A percentile compares a stretch with the other conserved stretches of the same genome.
Conservation (phyloP, 2,888 invertebrate species). For the Himalopsyche kuldschensis region DNA sequence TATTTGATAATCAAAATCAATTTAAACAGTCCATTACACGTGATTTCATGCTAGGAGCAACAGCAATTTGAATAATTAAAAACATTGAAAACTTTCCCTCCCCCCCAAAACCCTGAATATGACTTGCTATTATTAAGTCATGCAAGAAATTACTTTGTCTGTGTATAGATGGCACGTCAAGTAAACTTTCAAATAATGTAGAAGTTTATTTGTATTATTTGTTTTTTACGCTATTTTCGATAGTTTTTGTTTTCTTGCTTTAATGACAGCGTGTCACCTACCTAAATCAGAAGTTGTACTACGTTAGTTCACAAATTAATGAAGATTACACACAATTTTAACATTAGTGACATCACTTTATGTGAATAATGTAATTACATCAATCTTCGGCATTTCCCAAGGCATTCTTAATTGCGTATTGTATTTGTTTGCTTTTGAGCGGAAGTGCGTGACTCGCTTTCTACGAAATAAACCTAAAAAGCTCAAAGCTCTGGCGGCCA, state of each 20-base stretch:
- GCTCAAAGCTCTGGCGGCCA: not conserved
- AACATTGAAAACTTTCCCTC: no score
- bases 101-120: no score
- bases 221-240: not conserved
- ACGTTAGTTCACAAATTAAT: not conserved
- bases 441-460: conserved; percentile 44
- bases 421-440: conserved; percentile 43
- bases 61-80: no score
- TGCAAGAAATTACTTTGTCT: no score
- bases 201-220: not conserved
- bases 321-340: conserved; percentile 6
- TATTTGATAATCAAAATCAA: no score
- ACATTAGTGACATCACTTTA: conserved; percentile 20
- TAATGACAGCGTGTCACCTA: not conserved
- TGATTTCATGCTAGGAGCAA: no score
- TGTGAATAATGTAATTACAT: conserved; percentile 34
- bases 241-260: not conserved
- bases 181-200: no score
- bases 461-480: not conserved
- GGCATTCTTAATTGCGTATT: conserved; percentile 45
- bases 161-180: no score
- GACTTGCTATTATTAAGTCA: no score
- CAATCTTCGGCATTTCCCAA: conserved; percentile 33
- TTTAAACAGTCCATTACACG: no score
- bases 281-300: not conserved